Evolutionary conservation across 2,797 vertebrate species (phyloP).

Genomic region (Brachyalestes nurse): DNA sequence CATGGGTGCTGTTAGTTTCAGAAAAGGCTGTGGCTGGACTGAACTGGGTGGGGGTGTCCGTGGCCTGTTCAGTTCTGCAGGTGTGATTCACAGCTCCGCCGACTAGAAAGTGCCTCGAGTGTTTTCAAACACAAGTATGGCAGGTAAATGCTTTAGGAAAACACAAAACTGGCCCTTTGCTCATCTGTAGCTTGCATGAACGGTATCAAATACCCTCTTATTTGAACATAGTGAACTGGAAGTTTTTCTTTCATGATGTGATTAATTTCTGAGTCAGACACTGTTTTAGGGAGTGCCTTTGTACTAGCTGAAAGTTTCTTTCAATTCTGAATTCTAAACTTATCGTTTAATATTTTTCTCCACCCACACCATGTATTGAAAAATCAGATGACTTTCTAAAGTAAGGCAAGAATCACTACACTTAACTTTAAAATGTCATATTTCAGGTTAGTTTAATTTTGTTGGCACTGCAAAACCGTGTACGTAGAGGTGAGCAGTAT

Average conservation of each 20-base stretch:
- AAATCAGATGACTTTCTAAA: too few relatives aligned
- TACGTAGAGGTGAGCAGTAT: too few relatives aligned
- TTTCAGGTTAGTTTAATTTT: too few relatives aligned
- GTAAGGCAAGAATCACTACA: too few relatives aligned
- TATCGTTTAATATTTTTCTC: not conserved
- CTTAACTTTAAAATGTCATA: too few relatives aligned
- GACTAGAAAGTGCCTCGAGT: slow-evolving; percentile 11
- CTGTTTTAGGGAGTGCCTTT: not conserved
- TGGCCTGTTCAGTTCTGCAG: slow-evolving; percentile 15
- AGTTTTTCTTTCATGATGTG: not conserved
- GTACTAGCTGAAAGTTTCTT: too few relatives aligned
- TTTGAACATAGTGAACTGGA: not conserved
- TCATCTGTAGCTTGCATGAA: not conserved
- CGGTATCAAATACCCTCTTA: not conserved
- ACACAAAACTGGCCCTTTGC: not conserved
- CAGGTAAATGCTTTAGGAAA: not conserved
- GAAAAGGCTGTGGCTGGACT: slow-evolving; percentile 32
- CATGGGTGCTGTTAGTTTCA: slow-evolving; percentile 48
- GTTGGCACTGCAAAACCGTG: too few relatives aligned
- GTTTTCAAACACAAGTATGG: slow-evolving; percentile 6
- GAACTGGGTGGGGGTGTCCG: slow-evolving; percentile 35
- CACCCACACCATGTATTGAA: not conserved
- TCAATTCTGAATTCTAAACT: too few relatives aligned
- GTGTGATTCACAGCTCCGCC: slow-evolving; percentile 35
- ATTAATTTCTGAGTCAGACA: not conserved